phyloP scores from a whole-genome alignment of 2,888 invertebrate genomes.

The Eupithecia tripunctaria region DNA sequence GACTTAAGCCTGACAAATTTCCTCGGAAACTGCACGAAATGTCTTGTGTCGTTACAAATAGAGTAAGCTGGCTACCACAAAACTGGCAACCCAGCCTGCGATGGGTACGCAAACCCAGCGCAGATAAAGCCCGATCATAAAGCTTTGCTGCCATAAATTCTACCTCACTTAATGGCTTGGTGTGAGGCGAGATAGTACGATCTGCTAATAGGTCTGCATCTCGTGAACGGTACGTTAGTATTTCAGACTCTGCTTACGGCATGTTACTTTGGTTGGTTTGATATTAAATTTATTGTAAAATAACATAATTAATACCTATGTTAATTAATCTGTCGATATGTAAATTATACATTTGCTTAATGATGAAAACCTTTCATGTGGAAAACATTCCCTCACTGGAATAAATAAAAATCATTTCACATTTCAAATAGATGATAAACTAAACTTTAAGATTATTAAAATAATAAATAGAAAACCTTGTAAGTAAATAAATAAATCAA shows the following conservation, averaged over 20 bases:
- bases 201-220: constrained; percentile 41
- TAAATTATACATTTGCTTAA: neutral
- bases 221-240: constrained; percentile 23
- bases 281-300: neutral
- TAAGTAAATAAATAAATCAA: neutral
- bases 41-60: constrained; percentile 15
- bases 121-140: constrained; percentile 44
- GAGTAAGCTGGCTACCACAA: constrained; percentile 11
- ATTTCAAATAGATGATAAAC: neutral
- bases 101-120: constrained; percentile 16
- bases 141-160: constrained; percentile 42
- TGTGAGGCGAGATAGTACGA: constrained; percentile 40
- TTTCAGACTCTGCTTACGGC: constrained; percentile 26
- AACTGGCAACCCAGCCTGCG: constrained; percentile 8
- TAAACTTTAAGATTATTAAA: too few species aligned
- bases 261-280: constrained; percentile 1
- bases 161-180: constrained; percentile 42
- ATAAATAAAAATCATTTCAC: neutral
- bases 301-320: neutral
- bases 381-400: neutral
- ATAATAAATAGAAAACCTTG: neutral
- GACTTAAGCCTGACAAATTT: constrained; percentile 4
- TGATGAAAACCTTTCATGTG: neutral
- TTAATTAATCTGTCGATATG: neutral
- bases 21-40: constrained; percentile 3